Evolutionary conservation across 1,140 invertebrate species (phyloP).

Genomic region (Sweltsa coloradensis): DNA sequence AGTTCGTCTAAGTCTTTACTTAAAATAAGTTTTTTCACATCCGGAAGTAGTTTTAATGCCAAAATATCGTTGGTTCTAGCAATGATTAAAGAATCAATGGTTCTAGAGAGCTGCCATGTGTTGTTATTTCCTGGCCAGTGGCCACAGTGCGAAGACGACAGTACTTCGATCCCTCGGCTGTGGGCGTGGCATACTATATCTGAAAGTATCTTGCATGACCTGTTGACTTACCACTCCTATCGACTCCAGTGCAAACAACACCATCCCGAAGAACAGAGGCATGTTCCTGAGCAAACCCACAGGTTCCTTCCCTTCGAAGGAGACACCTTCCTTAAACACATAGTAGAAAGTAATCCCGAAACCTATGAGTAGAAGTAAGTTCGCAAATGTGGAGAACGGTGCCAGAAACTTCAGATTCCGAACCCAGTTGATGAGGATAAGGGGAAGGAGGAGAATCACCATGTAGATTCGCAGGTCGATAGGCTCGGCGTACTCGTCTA

Average conservation of each 20-base stretch:
- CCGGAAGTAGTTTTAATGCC: too few relatives aligned
- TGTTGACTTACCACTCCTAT: slow-evolving; percentile 47
- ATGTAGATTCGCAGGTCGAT: slow-evolving; percentile 45
- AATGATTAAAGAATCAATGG: too few relatives aligned
- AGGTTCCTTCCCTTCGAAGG: slow-evolving; percentile 32
- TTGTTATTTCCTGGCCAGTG: slow-evolving; percentile 4
- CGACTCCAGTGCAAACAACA: slow-evolving; percentile 67
- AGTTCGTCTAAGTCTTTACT: too few relatives aligned
- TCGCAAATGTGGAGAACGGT: slow-evolving; percentile 61
- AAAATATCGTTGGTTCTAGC: neutral
- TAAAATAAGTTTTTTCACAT: too few relatives aligned
- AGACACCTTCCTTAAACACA: slow-evolving; percentile 39
- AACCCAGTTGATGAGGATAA: slow-evolving; percentile 58
- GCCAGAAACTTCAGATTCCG: slow-evolving; percentile 60
- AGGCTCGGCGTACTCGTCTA: slow-evolving; percentile 17
- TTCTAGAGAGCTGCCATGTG: too few relatives aligned
- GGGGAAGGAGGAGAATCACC: slow-evolving; percentile 47
- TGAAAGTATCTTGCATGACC: too few relatives aligned
- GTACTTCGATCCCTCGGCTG: neutral
- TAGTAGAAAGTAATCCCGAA: slow-evolving; percentile 59
- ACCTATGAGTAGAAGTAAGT: slow-evolving; percentile 45
- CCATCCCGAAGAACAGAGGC: slow-evolving; percentile 56
- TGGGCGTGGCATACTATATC: neutral
- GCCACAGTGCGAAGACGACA: too few relatives aligned
- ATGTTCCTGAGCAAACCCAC: slow-evolving; percentile 35